Conservation (phyloP, 2,797 vertebrate species). For the Taeniopygia guttata region DNA sequence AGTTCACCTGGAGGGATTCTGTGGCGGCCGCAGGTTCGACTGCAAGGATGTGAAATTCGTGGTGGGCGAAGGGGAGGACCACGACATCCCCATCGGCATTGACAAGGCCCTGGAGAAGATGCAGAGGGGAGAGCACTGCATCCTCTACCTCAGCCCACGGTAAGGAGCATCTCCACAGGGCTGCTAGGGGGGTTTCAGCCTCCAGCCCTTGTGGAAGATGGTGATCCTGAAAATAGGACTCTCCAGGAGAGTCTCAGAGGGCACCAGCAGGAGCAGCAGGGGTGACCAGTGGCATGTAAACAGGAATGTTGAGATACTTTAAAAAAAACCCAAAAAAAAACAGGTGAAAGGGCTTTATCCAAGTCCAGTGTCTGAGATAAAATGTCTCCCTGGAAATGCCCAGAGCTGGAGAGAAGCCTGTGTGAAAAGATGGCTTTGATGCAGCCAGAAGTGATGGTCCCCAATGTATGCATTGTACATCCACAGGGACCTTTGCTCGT, state of each 20-base stretch:
- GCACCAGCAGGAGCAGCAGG: neutral
- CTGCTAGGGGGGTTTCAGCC: neutral
- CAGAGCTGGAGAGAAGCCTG: neutral
- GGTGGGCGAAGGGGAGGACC: constrained; percentile 90
- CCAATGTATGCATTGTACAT: rapidly evolving
- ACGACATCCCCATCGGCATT: constrained; percentile 89
- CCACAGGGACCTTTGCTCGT: rapidly evolving
- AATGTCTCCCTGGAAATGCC: neutral
- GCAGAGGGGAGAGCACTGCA: constrained; percentile 91
- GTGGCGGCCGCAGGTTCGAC: constrained; percentile 82
- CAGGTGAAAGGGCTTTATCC: neutral
- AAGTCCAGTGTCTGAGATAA: neutral
- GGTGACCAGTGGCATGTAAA: rapidly evolving
- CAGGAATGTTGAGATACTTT: neutral
- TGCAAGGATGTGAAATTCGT: constrained; percentile 86
- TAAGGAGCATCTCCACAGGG: neutral
- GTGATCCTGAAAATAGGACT: rapidly evolving
- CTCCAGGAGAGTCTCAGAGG: neutral
- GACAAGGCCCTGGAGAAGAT: constrained; percentile 97
- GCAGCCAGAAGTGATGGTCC: neutral
- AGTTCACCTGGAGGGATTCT: constrained; percentile 91
- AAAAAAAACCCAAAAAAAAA: neutral
- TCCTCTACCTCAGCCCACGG: constrained; percentile 88
- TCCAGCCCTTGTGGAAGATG: neutral
- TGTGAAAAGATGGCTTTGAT: neutral